A percentile compares a stretch with the other conserved stretches of the same genome.
phyloP scores from a whole-genome alignment of 2,797 vertebrate genomes.

The Hippocampus kuda region DNA sequence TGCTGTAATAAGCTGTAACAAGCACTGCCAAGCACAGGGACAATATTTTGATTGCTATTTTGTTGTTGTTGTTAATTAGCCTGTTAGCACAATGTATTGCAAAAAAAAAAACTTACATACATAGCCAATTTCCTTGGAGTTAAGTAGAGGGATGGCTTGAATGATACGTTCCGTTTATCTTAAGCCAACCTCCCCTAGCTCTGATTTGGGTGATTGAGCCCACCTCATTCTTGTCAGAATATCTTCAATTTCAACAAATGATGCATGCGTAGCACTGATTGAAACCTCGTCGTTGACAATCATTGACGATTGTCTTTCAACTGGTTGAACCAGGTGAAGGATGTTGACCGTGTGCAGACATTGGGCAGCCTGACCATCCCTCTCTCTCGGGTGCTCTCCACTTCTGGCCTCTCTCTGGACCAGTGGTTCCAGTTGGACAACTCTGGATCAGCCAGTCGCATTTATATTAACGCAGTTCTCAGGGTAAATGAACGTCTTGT shows the following conservation, averaged over 20 bases:
- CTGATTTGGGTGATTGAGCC: not conserved
- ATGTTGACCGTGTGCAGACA: conserved; percentile 74
- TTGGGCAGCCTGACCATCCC: conserved; percentile 77
- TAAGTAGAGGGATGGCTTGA: not conserved
- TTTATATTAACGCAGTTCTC: conserved; percentile 80
- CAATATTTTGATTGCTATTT: no score
- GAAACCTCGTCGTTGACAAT: not conserved
- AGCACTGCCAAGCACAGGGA: no score
- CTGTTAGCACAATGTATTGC: no score
- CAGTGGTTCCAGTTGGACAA: conserved; percentile 83
- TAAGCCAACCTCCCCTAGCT: no score
- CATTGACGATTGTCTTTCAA: not conserved
- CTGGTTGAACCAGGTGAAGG: conserved; percentile 72
- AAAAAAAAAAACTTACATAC: no score
- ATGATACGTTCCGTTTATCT: not conserved
- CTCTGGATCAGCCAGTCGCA: conserved; percentile 74
- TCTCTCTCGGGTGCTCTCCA: conserved; percentile 70
- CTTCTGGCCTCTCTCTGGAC: conserved; percentile 69
- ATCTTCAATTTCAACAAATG: not conserved
- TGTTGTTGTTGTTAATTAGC: no score
- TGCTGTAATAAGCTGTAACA: not conserved
- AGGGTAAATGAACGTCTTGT: conserved; percentile 60
- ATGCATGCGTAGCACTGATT: not conserved
- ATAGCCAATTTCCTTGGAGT: no score
- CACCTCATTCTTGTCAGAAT: not conserved